These are phyloP conservation scores for Chrysina gloriosa DNA, from an alignment of 2,888 invertebrate genomes.

Conservation along the genomic window DNA sequence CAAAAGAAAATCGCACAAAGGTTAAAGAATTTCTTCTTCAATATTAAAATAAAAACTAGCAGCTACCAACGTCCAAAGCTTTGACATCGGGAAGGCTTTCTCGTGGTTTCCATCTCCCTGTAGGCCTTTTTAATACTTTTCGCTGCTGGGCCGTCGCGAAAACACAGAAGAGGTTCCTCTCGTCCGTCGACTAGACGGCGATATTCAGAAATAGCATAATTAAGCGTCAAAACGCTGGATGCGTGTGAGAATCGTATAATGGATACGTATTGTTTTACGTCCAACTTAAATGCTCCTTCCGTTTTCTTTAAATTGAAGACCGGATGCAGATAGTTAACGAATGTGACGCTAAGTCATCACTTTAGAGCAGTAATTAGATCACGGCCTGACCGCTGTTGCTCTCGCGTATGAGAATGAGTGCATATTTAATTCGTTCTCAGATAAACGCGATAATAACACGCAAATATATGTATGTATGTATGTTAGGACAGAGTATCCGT, in stretches of 20 bases:
- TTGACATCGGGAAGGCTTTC: not conserved
- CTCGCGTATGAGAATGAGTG: conserved; percentile 36
- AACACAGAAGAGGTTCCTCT: not conserved
- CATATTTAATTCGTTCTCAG: conserved; percentile 41
- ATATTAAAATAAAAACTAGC: not conserved
- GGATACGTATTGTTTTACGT: conserved; percentile 53
- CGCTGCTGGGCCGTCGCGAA: not conserved
- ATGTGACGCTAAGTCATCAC: conserved; percentile 65
- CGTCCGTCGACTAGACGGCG: conserved; percentile 6
- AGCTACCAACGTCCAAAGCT: not conserved
- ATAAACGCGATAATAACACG: conserved; percentile 36
- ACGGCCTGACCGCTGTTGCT: conserved; percentile 40
- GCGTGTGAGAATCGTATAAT: conserved; percentile 55
- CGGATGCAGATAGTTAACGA: conserved; percentile 63
- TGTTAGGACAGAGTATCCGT: not conserved
- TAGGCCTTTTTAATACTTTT: conserved; percentile 18
- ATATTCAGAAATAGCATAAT: conserved; percentile 35
- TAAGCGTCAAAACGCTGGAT: conserved; percentile 39
- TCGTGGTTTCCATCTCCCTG: not conserved
- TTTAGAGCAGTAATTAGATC: conserved; percentile 43
- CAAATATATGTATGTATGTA: conserved; percentile 3
- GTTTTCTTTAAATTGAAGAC: conserved; percentile 63
- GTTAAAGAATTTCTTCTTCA: conserved; percentile 8
- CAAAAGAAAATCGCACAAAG: not conserved
- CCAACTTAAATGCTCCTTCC: conserved; percentile 63